Conservation (phyloP, 2,888 invertebrate species). For the Drosophila meridionalis region DNA sequence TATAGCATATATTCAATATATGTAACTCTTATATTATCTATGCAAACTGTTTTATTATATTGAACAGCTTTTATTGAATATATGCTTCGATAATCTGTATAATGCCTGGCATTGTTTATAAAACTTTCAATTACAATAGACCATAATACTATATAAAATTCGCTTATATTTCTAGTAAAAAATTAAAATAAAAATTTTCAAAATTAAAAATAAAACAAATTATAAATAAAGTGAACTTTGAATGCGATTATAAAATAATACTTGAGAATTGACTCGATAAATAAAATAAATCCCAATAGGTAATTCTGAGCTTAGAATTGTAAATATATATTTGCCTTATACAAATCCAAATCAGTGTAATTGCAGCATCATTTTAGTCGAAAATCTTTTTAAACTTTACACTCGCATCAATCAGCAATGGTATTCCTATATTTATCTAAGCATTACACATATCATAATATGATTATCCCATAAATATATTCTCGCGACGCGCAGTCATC, state of each 20-base stretch:
- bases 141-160: no score
- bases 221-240: no score
- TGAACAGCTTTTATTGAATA: no score
- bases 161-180: no score
- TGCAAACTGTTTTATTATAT: no score
- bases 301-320: not conserved
- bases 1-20: no score
- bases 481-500: constrained; percentile 16
- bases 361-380: not conserved
- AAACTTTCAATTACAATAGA: no score
- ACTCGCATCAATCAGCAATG: not conserved
- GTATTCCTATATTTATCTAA: not conserved
- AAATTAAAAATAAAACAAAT: no score
- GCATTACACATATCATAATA: not conserved
- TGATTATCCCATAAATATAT: not conserved
- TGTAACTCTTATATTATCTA: no score
- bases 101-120: no score
- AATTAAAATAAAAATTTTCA: no score
- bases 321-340: not conserved
- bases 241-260: not conserved
- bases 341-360: not conserved
- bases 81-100: no score
- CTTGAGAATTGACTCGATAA: not conserved
- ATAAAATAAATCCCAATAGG: not conserved
- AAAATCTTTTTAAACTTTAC: not conserved